Conservation (phyloP, 1,140 invertebrate species). For the Cardiocondyla obscurior region DNA sequence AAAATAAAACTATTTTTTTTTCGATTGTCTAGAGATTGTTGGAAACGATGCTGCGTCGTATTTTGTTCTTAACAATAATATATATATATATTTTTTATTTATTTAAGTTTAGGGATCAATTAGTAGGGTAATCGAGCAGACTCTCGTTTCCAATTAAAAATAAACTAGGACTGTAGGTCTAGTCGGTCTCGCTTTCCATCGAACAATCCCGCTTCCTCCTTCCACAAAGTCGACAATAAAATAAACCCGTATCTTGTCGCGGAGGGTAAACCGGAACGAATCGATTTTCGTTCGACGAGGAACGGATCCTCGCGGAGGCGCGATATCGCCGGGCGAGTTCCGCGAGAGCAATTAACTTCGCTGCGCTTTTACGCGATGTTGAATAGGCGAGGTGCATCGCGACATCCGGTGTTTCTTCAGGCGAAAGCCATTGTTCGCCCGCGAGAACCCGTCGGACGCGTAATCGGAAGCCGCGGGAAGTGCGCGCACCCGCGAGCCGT, state of each 20-base stretch:
- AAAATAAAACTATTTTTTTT: background rate
- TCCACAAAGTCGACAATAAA: background rate
- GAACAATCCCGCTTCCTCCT: background rate
- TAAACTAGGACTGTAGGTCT: too few relatives aligned
- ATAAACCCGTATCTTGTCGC: background rate
- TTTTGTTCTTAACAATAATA: background rate
- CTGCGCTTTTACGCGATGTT: slow-evolving; percentile 4
- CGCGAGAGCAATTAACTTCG: background rate
- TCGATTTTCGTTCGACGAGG: background rate
- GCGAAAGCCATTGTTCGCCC: background rate
- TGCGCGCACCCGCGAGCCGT: background rate
- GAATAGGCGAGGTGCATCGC: background rate
- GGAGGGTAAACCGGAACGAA: background rate
- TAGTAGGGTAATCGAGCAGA: background rate
- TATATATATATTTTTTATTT: background rate
- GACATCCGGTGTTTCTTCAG: slow-evolving; percentile 13
- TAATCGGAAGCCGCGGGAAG: background rate
- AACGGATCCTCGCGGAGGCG: background rate
- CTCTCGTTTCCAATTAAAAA: background rate
- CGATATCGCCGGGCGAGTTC: background rate
- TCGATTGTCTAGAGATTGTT: background rate
- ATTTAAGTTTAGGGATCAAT: background rate
- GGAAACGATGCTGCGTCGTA: background rate
- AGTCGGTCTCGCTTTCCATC: background rate
- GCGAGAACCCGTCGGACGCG: background rate